Percentiles rank a stretch among this genome's conserved stretches.
Evolutionary conservation across 1,140 invertebrate genomes (phyloP).

Genomic region (Muscidifurax raptorellus): DNA sequence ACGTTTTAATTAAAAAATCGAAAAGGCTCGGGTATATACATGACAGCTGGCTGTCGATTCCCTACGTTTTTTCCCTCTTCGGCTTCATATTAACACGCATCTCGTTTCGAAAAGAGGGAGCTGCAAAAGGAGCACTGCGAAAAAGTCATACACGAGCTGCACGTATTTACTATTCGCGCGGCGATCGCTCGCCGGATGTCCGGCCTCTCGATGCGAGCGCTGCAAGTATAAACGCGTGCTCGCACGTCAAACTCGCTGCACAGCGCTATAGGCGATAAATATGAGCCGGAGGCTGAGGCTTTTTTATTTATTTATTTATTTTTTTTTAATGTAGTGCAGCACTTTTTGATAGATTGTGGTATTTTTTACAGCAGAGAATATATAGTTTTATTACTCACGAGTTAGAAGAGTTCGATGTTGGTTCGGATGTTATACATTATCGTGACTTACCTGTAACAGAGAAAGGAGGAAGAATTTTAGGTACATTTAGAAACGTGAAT

Average conservation of each 20-base stretch:
- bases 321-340: too few species aligned
- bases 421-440: background rate
- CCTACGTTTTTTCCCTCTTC: background rate
- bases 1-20: conserved; percentile 33
- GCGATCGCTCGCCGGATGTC: conserved; percentile 64
- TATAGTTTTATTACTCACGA: background rate
- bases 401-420: background rate
- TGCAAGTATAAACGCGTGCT: background rate
- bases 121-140: background rate
- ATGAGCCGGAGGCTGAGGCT: background rate
- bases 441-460: background rate
- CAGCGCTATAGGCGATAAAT: background rate
- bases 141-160: background rate
- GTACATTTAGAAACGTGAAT: too few species aligned
- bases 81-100: conserved; percentile 14
- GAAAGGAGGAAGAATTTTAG: background rate
- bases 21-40: background rate
- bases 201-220: conserved; percentile 50
- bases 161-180: conserved; percentile 64
- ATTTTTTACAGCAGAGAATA: background rate
- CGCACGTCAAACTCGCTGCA: background rate
- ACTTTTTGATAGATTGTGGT: background rate
- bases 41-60: conserved; percentile 36
- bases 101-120: background rate
- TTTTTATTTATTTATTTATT: too few species aligned